Evolutionary conservation across 2,888 invertebrate genomes (phyloP).

Genomic region (Dinocampus coccinellae): DNA sequence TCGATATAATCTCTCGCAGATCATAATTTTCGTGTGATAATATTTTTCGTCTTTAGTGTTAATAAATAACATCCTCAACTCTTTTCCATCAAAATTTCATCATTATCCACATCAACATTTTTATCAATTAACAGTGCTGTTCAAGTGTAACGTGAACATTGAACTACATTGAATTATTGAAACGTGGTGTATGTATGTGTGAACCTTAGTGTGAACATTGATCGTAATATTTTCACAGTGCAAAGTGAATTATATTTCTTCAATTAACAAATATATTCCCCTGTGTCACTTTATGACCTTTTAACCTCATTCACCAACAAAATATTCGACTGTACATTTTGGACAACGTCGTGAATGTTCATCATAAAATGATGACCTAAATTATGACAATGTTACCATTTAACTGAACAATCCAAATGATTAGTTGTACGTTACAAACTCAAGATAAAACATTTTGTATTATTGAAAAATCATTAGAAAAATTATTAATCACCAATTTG

Average conservation of each 20-base stretch:
- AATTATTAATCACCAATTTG: neutral
- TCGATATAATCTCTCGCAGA: neutral
- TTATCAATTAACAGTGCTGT: too few relatives aligned
- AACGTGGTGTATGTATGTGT: neutral
- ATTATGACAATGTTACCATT: neutral
- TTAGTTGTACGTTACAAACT: neutral
- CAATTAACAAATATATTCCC: neutral
- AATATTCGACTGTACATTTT: neutral
- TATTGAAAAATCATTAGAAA: neutral
- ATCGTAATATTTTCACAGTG: neutral
- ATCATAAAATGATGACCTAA: constrained; percentile 1
- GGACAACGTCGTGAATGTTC: neutral
- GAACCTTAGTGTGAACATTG: neutral
- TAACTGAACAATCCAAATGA: neutral
- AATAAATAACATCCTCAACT: neutral
- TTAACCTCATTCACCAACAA: constrained; percentile 6
- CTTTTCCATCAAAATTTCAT: neutral
- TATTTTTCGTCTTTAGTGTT: neutral
- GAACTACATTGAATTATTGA: neutral
- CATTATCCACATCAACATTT: neutral
- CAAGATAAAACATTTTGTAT: neutral
- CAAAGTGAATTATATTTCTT: neutral
- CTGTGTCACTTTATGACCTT: constrained; percentile 4
- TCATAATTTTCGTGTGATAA: neutral
- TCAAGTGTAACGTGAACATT: too few relatives aligned